phyloP scores from a whole-genome alignment of 2,797 vertebrate genomes.

The Cirrhinus mrigala region DNA sequence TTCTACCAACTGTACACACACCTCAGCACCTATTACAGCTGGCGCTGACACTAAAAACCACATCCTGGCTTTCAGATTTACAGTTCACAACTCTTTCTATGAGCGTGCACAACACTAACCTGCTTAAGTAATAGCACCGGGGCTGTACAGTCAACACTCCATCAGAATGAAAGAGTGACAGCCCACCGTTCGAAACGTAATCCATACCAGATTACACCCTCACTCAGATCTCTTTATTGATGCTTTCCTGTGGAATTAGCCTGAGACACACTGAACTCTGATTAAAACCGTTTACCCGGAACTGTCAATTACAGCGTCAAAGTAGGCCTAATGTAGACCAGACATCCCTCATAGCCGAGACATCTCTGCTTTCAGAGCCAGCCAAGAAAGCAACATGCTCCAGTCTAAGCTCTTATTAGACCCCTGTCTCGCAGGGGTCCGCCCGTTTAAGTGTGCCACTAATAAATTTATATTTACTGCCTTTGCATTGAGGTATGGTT shows the following conservation, averaged over 20 bases:
- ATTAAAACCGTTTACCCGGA: constrained; percentile 88
- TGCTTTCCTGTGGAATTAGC: constrained; percentile 86
- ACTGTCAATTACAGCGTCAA: constrained; percentile 87
- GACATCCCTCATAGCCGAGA: constrained; percentile 83
- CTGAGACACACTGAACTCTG: constrained; percentile 86
- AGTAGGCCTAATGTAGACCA: constrained; percentile 84
- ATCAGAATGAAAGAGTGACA: constrained; percentile 46
- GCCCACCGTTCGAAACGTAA: constrained; percentile 61
- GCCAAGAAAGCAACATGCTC: constrained; percentile 79
- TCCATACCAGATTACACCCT: constrained; percentile 83
- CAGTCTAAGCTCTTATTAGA: constrained; percentile 61
- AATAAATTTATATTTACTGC: constrained; percentile 85
- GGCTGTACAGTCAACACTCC: constrained; percentile 62
- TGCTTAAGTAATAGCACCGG: constrained; percentile 72
- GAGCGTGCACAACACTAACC: constrained; percentile 55
- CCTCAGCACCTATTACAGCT: neutral
- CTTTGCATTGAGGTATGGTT: constrained; percentile 90
- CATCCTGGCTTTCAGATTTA: constrained; percentile 45
- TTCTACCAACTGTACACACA: neutral
- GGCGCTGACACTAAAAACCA: constrained; percentile 2
- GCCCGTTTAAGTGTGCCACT: constrained; percentile 77
- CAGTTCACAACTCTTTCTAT: constrained; percentile 52
- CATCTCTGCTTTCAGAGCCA: constrained; percentile 83
- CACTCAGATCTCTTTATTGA: constrained; percentile 86
- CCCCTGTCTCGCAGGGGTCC: constrained; percentile 35